Base-by-base conservation (phyloP, 2,888 invertebrate species). In the Oscheius sp. region DNA sequence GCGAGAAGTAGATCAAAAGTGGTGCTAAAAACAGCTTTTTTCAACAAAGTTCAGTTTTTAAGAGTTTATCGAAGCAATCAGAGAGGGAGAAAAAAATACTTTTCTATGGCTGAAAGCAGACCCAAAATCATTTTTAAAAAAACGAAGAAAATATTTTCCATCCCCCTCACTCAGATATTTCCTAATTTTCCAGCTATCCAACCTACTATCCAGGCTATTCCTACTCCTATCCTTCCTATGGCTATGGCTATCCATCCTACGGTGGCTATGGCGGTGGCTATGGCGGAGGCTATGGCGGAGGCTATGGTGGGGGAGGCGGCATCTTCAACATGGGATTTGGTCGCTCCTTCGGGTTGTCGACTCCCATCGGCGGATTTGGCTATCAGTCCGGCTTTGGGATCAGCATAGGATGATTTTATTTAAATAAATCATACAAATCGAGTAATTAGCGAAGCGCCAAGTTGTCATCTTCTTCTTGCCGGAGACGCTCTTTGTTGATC, bases 331-430 rank as follows among this genome's bases (percentile, higher is more conserved):
- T 70, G 29, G 72, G 70, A 3, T 71, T 39, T 10, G 73, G 73
- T 42, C 69, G 73, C 46, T 66, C 65, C 12, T 42, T 76, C 0
- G 75, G 75, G 39, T 65, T 76, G 4, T 50, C 66, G 3, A 76
- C 75, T 10, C 75, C 75, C 15, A 76, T 76, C 39, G 75, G 75
- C 27, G 75, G 75, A 12, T 61, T 75, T 34, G 75, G 75, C 23
- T 69, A 69, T 34, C 64, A 58, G n/a, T 69, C 68, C 48, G 75
- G 75, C 23, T 76, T 72, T 61, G 72, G 72, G 20, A 72, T 76
- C 37, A 68, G 72, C 29, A 72, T 73, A 23, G 75, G 75, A 37
- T 64, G 29, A 68, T 46, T n/a, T 6, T n/a, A n/a, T n/a, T n/a
- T n/a, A n/a, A n/a, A n/a, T n/a, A n/a, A n/a, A n/a, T n/a, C n/a